A percentile compares a stretch with the other conserved stretches of the same genome.
These are phyloP conservation scores for Lethenteron reissneri DNA, from an alignment of 2,113 vertebrate genomes.

Conservation along the genomic window DNA sequence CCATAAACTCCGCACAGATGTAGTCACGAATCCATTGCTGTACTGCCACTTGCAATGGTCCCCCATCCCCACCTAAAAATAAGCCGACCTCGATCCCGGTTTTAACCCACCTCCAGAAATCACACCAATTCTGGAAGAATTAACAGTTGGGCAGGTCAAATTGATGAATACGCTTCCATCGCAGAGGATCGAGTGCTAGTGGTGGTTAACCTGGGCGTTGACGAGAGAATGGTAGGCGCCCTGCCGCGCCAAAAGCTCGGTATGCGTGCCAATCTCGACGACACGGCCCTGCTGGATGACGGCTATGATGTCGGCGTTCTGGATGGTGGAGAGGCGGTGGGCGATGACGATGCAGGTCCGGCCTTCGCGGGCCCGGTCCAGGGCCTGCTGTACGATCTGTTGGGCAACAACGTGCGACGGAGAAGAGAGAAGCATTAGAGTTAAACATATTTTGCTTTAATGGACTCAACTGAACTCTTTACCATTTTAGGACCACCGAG, in stretches of 20 bases:
- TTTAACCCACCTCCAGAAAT: too few species aligned
- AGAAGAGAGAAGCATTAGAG: too few species aligned
- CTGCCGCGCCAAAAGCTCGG: slow-evolving; percentile 19
- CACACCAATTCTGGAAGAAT: too few species aligned
- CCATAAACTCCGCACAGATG: too few species aligned
- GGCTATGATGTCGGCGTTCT: slow-evolving; percentile 20
- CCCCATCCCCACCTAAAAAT: too few species aligned
- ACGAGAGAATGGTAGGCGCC: slow-evolving; percentile 21
- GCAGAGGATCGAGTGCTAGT: not conserved
- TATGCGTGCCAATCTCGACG: slow-evolving; percentile 22
- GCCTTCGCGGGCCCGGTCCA: slow-evolving; percentile 18
- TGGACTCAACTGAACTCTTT: too few species aligned
- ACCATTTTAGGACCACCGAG: too few species aligned
- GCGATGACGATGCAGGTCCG: slow-evolving; percentile 23
- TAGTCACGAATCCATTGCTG: too few species aligned
- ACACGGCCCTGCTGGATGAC: slow-evolving; percentile 20
- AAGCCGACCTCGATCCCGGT: too few species aligned
- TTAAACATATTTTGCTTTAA: not conserved
- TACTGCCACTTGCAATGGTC: too few species aligned
- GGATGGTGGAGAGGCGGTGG: slow-evolving; percentile 17
- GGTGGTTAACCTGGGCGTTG: slow-evolving; percentile 20
- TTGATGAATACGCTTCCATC: too few species aligned
- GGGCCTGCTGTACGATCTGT: slow-evolving; percentile 20
- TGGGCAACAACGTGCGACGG: not conserved
- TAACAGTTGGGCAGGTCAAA: too few species aligned